phyloP scores from a whole-genome alignment of 2,797 vertebrate genomes.

The Epinephelus malabaricus region DNA sequence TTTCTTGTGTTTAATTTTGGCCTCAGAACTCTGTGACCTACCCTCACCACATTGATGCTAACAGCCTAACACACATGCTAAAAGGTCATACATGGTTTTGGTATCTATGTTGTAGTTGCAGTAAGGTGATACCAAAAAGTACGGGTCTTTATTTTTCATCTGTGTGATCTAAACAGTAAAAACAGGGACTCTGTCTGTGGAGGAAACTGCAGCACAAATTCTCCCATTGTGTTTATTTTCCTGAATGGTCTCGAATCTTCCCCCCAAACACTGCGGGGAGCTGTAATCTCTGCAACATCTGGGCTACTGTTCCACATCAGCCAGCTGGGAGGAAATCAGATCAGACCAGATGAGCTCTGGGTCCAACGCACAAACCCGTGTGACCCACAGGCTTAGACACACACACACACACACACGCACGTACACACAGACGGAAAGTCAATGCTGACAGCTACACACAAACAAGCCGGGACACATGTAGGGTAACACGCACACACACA shows the following conservation, averaged over 20 bases:
- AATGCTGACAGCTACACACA: conserved; percentile 3
- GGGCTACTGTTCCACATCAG: conserved; percentile 75
- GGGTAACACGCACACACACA: conserved; percentile 21
- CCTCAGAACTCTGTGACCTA: no score
- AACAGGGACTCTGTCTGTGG: neutral
- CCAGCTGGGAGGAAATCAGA: conserved; percentile 69
- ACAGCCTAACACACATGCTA: no score
- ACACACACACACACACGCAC: conserved; percentile 1
- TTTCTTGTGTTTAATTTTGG: no score
- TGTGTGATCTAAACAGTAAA: conserved; percentile 17
- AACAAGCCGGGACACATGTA: conserved; percentile 8
- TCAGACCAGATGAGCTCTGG: conserved; percentile 71
- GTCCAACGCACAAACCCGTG: conserved; percentile 40
- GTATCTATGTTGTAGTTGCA: neutral
- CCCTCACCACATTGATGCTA: no score
- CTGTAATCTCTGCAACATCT: conserved; percentile 79
- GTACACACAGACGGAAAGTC: conserved; percentile 6
- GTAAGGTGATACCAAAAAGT: neutral
- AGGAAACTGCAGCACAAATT: conserved; percentile 2
- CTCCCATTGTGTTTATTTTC: conserved; percentile 60
- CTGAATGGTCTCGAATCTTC: conserved; percentile 50
- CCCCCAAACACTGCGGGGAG: conserved; percentile 34
- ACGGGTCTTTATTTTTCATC: neutral
- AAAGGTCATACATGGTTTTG: neutral
- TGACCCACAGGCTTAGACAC: conserved; percentile 39